Percentiles rank a stretch among this genome's conserved stretches.
Conservation (phyloP, 2,888 invertebrate genomes). For the Leptinotarsa haldemani region DNA sequence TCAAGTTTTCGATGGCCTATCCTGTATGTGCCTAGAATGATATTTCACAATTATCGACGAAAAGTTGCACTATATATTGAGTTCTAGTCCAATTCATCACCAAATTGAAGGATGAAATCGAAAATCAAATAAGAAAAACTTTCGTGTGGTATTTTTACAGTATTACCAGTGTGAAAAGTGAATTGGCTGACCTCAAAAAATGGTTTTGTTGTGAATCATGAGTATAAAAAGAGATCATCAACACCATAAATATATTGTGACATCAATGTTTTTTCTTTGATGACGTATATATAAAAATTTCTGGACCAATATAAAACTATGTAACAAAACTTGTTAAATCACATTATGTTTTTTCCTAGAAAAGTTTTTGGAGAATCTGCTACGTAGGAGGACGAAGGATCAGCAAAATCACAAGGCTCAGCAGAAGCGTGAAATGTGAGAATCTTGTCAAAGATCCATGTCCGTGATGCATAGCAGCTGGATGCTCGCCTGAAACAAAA, state of each 20-base stretch:
- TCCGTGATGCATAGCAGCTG: constrained; percentile 87
- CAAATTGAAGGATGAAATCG: too few species aligned
- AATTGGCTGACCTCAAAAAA: too few species aligned
- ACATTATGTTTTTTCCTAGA: constrained; percentile 32
- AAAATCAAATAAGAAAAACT: too few species aligned
- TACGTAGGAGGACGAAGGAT: constrained; percentile 53
- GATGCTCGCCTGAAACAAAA: constrained; percentile 81
- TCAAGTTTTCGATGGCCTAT: too few species aligned
- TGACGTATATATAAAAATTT: constrained; percentile 40
- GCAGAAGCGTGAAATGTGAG: constrained; percentile 57
- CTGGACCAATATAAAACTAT: constrained; percentile 48
- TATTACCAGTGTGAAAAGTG: too few species aligned
- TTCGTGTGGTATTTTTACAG: too few species aligned
- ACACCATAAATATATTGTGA: neutral
- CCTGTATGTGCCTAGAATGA: too few species aligned
- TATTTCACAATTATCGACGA: too few species aligned
- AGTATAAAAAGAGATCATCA: neutral
- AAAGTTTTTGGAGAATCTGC: constrained; percentile 36
- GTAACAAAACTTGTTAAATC: constrained; percentile 40
- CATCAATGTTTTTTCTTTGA: constrained; percentile 18
- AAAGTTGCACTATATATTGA: too few species aligned
- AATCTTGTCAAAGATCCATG: constrained; percentile 61
- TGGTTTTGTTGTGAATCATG: too few species aligned
- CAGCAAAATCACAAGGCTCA: constrained; percentile 55
- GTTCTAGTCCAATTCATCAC: too few species aligned